Base-by-base conservation (phyloP, 2,113 vertebrate genomes). In the Orthonyx spaldingii region DNA sequence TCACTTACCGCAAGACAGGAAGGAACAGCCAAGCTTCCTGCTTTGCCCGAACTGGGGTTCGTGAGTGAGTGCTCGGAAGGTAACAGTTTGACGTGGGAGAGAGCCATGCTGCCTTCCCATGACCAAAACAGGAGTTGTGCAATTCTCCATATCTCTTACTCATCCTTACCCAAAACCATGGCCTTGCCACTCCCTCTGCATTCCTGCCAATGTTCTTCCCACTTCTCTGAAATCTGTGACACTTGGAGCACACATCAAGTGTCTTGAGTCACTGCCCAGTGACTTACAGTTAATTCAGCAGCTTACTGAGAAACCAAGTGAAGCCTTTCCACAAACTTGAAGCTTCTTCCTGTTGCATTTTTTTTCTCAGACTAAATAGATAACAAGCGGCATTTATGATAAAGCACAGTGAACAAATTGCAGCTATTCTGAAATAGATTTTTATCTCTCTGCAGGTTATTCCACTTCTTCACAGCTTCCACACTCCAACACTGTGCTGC, bases 21-120 rank as follows among this genome's bases (percentile, higher is more conserved):
- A 53, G 24, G 41, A 81, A n/a, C 0, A 0, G 26, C 24, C 41
- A 74, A 49, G 47, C 53, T 64, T 80, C 65, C 44, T 0, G 1
- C 26, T 78, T 27, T 50, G 35, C 44, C 24, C 0, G 0, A 64
- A 52, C 5, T 1, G 1, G 17, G n/a, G 17, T 55, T 39, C 0
- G 0, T 74, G 56, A 57, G 6, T 9, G 22, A 4, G 4, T 1
- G 7, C 14, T 46, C 1, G 0, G 7, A 79, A 75, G 41, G 6
- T 14, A 81, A 35, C 10, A 76, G 42, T 26, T 80, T 2, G 0
- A 14, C 55, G 16, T 5, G 7, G 1, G 60, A 84, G 42, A 33
- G 24, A 60, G 24, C 41, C 72, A 82, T 23, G 26, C 46, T 87
- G 65, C 50, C 68, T 82, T 82, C 35, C 32, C 0, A 0, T 2